Conservation (phyloP, 2,113 vertebrate genomes). For the Gasterosteus aculeatus region DNA sequence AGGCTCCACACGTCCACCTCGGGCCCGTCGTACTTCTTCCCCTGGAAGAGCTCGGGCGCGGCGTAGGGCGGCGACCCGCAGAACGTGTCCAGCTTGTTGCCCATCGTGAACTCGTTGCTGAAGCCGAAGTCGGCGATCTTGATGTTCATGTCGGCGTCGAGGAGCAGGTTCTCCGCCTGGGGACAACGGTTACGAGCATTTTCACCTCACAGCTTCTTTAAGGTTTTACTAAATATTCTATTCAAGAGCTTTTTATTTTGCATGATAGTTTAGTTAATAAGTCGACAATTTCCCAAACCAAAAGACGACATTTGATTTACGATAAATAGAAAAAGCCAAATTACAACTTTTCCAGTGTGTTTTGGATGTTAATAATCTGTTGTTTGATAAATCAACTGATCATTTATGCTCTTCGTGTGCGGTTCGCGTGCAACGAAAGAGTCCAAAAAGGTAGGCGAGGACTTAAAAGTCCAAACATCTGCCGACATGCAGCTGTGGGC, state of each 20-base stretch:
- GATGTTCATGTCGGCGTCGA: constrained; percentile 99
- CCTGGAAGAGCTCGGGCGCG: constrained; percentile 98
- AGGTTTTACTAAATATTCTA: too few species aligned
- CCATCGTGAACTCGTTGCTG: constrained; percentile 97
- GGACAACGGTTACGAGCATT: background rate
- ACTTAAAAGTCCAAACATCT: constrained; percentile 24
- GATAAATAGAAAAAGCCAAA: background rate
- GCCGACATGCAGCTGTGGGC: constrained; percentile 33
- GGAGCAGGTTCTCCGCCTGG: constrained; percentile 96
- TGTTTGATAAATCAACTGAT: background rate
- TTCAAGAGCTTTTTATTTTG: too few species aligned
- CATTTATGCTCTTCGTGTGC: background rate
- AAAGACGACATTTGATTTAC: background rate
- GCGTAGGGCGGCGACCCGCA: constrained; percentile 98
- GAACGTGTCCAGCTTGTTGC: constrained; percentile 98
- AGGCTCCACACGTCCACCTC: constrained; percentile 99
- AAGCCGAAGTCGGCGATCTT: constrained; percentile 99
- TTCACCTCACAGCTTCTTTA: too few species aligned
- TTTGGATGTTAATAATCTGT: background rate
- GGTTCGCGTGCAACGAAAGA: background rate
- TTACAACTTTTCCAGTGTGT: background rate
- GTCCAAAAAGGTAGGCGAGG: background rate
- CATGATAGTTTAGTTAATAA: too few species aligned
- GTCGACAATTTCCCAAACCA: too few species aligned
- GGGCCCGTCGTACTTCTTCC: constrained; percentile 97